Base-by-base conservation (phyloP, 2,888 invertebrate genomes). In the Polyommatus iphigenia region DNA sequence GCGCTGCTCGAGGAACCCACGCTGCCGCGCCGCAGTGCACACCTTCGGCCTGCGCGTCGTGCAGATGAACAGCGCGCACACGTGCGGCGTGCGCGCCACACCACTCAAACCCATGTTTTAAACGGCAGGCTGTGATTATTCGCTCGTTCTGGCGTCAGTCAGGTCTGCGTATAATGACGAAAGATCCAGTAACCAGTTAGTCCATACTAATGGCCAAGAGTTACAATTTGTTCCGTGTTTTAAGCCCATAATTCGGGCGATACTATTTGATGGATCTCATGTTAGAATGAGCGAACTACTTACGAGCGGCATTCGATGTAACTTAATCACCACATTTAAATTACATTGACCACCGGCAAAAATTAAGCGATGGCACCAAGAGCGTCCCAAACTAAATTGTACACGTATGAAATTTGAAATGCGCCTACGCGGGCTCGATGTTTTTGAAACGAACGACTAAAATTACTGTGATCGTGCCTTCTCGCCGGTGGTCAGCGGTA, bases 61-160 rank as follows among this genome's bases (percentile, higher is more conserved):
- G 76, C 93, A 94, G 82, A 93, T 94, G 93, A 94, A 94, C 84
- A 94, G 93, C 83, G 91, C 93, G 2, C 93, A 94, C 80, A 94
- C 94, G 5, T 94, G 94, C 79, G 94, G 94, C 59, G 94, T 93
- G 71, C 91, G 94, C 77, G 94, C 94, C 71, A 93, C 93, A 2
- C 94, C 94, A 0, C 87, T 93, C 46, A 86, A 91, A 80, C 93
- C 94, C 78, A 94, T 94, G 93, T 94, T 94, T 84, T 67, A 67
- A 67, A 67, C 67, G 10, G 4, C 62, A 62, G 50, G 3, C 46
- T 46, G 46, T 13, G 0, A 54, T 54, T 54, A 18, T 18, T 20
- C 46, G 41, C n/a, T 59, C n/a, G 15, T n/a, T 59, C 20, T 59
- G 20, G 8, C 0, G 20, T 59, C 59, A 20, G 54, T 15, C n/a